These are phyloP conservation scores for Cerastoderma edule DNA, from an alignment of 2,888 invertebrate species.

Conservation along the genomic window DNA sequence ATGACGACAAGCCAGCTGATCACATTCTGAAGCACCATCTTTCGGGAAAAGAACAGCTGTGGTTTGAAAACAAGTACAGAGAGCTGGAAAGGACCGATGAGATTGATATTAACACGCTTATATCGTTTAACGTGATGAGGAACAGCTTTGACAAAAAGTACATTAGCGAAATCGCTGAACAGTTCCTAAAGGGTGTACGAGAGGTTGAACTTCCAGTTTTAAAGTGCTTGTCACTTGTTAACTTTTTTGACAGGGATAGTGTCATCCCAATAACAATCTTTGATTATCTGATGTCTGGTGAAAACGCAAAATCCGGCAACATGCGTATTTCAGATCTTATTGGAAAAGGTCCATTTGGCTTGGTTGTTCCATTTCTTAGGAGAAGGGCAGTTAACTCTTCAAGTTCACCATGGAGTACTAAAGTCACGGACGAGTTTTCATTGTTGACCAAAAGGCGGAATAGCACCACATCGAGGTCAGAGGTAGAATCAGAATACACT, in stretches of 20 bases:
- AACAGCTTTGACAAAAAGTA: constrained; percentile 35
- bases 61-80: constrained; percentile 48
- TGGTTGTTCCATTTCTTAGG: constrained; percentile 22
- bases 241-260: constrained; percentile 39
- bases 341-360: not conserved
- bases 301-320: not conserved
- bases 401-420: not conserved
- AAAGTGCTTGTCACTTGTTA: constrained; percentile 37
- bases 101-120: constrained; percentile 36
- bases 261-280: constrained; percentile 35
- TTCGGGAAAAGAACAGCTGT: constrained; percentile 24
- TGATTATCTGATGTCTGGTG: constrained; percentile 27
- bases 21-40: constrained; percentile 33
- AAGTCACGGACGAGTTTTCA: not conserved
- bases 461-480: not conserved
- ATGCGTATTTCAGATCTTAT: not conserved
- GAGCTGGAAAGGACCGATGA: constrained; percentile 31
- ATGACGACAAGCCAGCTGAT: constrained; percentile 13
- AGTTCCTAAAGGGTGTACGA: constrained; percentile 28
- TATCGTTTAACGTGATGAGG: constrained; percentile 51
- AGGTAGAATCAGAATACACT: constrained; percentile 8
- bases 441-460: not conserved
- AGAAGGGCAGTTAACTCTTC: constrained; percentile 1
- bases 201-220: constrained; percentile 30
- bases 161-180: constrained; percentile 20